These are phyloP conservation scores for Phocoena sinus DNA, from an alignment of 2,113 vertebrate genomes.

Conservation along the genomic window DNA sequence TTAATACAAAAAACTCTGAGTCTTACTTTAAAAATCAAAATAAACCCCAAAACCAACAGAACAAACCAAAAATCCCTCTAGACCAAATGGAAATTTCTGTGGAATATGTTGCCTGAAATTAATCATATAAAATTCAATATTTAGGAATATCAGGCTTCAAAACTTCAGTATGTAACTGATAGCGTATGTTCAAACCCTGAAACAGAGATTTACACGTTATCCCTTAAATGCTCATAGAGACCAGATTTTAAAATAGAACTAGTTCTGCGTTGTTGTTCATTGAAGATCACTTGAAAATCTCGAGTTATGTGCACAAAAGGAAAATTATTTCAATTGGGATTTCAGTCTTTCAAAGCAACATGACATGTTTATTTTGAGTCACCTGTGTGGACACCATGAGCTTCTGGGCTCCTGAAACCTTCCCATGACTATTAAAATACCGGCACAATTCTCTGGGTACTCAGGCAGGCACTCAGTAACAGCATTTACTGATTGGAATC, in stretches of 20 bases:
- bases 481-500: neutral
- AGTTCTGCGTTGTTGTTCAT: neutral
- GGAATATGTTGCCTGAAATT: neutral
- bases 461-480: neutral
- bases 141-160: neutral
- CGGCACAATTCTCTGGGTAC: fast-evolving
- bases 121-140: neutral
- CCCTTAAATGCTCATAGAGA: neutral
- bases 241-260: neutral
- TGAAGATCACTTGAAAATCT: neutral
- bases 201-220: neutral
- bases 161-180: neutral
- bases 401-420: neutral
- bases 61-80: neutral
- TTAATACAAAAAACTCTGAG: neutral
- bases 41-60: neutral
- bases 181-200: neutral
- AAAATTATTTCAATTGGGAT: neutral
- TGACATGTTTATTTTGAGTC: neutral
- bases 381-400: neutral
- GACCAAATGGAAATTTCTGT: neutral
- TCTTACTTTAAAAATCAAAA: neutral
- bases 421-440: neutral
- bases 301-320: neutral
- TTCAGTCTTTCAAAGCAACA: neutral